These are phyloP conservation scores for Parnassius mnemosyne DNA, from an alignment of 2,888 invertebrate genomes.

Conservation along the genomic window DNA sequence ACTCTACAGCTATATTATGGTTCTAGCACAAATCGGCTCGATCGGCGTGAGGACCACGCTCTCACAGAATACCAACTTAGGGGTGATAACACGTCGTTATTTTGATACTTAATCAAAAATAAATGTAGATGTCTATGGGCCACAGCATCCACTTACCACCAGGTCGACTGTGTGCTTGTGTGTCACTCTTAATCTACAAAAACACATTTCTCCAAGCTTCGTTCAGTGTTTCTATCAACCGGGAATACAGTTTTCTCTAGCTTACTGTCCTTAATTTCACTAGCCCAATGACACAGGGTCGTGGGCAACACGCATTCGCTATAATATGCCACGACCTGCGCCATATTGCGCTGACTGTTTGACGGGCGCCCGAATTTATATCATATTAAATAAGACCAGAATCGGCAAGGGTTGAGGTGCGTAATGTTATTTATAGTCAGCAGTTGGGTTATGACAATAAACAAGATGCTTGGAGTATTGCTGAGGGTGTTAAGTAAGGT, in stretches of 20 bases:
- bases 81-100: no score
- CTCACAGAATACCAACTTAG: no score
- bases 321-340: conserved; percentile 66
- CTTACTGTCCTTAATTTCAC: conserved; percentile 29
- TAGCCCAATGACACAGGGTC: conserved; percentile 52
- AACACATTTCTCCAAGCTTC: no score
- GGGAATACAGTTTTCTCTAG: conserved; percentile 3
- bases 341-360: conserved; percentile 75
- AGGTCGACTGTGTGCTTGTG: no score
- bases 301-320: conserved; percentile 59
- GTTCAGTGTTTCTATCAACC: no score
- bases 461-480: conserved; percentile 26
- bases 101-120: no score
- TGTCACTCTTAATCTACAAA: no score
- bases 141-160: no score
- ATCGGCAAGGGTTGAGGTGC: conserved; percentile 66
- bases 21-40: no score
- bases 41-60: no score
- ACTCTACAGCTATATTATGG: no score
- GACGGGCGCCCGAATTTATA: conserved; percentile 71
- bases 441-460: conserved; percentile 43
- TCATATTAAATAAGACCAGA: conserved; percentile 58
- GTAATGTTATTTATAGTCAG: conserved; percentile 60
- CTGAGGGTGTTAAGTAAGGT: conserved; percentile 2
- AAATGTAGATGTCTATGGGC: no score